A percentile compares a stretch with the other conserved stretches of the same genome.
Conservation (phyloP, 2,888 invertebrate species). For the Cosmia pyralina region DNA sequence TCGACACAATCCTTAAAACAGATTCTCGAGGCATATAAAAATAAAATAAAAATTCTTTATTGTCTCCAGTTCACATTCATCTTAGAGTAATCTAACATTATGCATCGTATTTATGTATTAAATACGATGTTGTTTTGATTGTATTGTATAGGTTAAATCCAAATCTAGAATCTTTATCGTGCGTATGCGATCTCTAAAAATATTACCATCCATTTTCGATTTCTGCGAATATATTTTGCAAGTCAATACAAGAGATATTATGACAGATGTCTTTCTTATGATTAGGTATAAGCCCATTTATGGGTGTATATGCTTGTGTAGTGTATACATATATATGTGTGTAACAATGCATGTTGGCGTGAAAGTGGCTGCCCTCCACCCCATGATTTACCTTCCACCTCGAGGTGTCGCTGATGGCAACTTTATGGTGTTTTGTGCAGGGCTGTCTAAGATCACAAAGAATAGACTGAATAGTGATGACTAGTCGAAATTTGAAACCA, state of each 20-base stretch:
- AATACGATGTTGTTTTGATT: too few relatives aligned
- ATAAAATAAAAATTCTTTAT: too few relatives aligned
- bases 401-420: conserved; percentile 65
- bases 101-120: too few relatives aligned
- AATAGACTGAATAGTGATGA: background rate
- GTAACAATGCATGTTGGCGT: conserved; percentile 61
- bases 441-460: conserved; percentile 31
- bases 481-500: too few relatives aligned
- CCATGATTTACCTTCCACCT: conserved; percentile 71
- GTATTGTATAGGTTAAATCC: too few relatives aligned
- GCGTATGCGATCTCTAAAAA: conserved; percentile 21
- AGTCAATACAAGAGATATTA: conserved; percentile 13
- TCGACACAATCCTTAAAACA: too few relatives aligned
- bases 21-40: too few relatives aligned
- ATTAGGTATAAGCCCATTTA: conserved; percentile 35
- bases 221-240: conserved; percentile 1
- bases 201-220: conserved; percentile 3
- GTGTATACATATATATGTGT: conserved; percentile 33
- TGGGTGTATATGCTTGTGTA: conserved; percentile 18
- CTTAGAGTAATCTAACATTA: too few relatives aligned
- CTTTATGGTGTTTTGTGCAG: conserved; percentile 64
- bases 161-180: conserved; percentile 30
- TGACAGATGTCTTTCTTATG: conserved; percentile 31
- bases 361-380: conserved; percentile 71
- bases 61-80: too few relatives aligned